Evolutionary conservation across 2,888 invertebrate species (phyloP).

Genomic region (Acanthosepion pharaonis): DNA sequence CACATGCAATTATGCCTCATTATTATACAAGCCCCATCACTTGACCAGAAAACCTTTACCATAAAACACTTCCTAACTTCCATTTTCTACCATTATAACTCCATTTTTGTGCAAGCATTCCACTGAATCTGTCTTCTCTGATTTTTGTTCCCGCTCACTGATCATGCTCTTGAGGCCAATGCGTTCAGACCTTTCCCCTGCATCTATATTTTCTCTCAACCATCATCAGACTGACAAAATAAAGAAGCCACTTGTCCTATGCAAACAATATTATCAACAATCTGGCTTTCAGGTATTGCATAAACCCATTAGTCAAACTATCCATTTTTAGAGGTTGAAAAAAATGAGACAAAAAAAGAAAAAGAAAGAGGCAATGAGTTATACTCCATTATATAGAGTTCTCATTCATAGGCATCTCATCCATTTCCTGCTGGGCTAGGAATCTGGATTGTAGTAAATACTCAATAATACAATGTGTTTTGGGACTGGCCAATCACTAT

Average conservation of each 20-base stretch:
- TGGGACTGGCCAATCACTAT: neutral
- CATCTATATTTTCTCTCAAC: neutral
- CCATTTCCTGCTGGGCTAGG: neutral
- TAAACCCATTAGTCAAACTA: neutral
- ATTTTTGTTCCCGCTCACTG: neutral
- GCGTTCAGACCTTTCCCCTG: neutral
- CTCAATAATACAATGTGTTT: neutral
- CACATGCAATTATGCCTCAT: neutral
- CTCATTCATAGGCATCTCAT: neutral
- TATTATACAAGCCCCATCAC: neutral
- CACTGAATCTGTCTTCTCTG: neutral
- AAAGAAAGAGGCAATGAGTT: neutral
- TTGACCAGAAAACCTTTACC: neutral
- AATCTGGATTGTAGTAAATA: neutral
- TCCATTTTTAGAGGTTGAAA: conserved; percentile 33
- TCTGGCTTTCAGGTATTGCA: neutral
- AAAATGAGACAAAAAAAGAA: neutral
- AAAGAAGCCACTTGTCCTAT: neutral
- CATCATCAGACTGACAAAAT: neutral
- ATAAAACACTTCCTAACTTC: neutral
- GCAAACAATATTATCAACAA: conserved; percentile 11
- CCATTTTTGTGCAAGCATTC: conserved; percentile 33
- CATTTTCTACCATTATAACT: neutral
- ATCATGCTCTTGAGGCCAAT: neutral
- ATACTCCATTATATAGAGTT: neutral